Percentiles rank a stretch among this genome's conserved stretches.
Evolutionary conservation across 2,888 invertebrate species (phyloP).

Genomic region (Acrobasis suavella): DNA sequence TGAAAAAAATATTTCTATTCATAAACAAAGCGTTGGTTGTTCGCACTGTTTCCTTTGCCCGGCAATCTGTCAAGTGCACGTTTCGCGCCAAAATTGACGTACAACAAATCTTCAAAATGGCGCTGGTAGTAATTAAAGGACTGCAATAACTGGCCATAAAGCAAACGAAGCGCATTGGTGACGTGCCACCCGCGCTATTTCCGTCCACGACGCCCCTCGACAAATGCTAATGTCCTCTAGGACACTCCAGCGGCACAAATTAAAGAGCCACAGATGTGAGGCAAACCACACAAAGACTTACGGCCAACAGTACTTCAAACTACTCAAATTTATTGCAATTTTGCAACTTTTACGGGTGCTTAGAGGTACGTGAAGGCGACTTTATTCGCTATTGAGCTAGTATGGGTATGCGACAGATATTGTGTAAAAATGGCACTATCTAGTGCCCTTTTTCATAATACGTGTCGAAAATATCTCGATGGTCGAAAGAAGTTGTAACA

Average conservation of each 20-base stretch:
- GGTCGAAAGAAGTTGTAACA: too few species aligned
- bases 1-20: slow-evolving; percentile 12
- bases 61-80: slow-evolving; percentile 61
- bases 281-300: not conserved
- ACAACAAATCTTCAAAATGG: slow-evolving; percentile 74
- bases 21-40: slow-evolving; percentile 30
- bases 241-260: slow-evolving; percentile 59
- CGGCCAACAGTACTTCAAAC: not conserved
- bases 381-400: too few species aligned
- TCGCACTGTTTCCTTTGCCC: slow-evolving; percentile 36
- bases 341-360: too few species aligned
- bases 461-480: too few species aligned
- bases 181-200: slow-evolving; percentile 74
- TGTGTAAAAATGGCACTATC: too few species aligned
- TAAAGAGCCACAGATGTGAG: slow-evolving; percentile 23
- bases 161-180: slow-evolving; percentile 73
- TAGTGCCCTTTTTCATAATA: too few species aligned
- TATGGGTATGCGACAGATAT: too few species aligned
- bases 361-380: too few species aligned
- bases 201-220: slow-evolving; percentile 71
- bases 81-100: slow-evolving; percentile 71
- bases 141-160: slow-evolving; percentile 76
- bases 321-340: too few species aligned
- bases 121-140: slow-evolving; percentile 71
- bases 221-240: slow-evolving; percentile 81